A percentile compares a stretch with the other conserved stretches of the same genome.
Evolutionary conservation across 2,888 invertebrate genomes (phyloP).

Genomic region (Mechanitis messenoides): DNA sequence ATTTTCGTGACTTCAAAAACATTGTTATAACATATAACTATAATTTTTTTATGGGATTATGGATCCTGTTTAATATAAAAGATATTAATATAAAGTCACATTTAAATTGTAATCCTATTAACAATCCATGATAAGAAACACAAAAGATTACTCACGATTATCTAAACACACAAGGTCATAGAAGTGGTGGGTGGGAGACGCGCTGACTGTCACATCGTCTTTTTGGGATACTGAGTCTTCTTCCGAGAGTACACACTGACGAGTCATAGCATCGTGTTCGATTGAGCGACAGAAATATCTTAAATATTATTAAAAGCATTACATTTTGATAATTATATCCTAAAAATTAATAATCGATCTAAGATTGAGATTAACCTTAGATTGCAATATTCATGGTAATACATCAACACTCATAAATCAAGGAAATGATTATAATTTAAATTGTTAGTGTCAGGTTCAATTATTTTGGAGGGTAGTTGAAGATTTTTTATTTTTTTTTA

Average conservation of each 20-base stretch:
- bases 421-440: too few species aligned
- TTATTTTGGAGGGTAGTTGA: too few species aligned
- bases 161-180: conserved; percentile 93
- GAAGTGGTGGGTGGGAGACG: conserved; percentile 90
- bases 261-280: conserved; percentile 91
- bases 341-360: not conserved
- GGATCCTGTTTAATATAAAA: not conserved
- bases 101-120: too few species aligned
- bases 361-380: not conserved
- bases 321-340: not conserved
- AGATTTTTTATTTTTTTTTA: too few species aligned
- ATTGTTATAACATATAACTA: not conserved
- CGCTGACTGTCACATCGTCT: conserved; percentile 90
- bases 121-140: too few species aligned
- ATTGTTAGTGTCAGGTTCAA: too few species aligned
- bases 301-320: conserved; percentile 22
- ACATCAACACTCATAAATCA: too few species aligned
- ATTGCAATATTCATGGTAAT: too few species aligned
- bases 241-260: conserved; percentile 91
- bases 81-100: too few species aligned
- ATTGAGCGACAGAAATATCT: conserved; percentile 92
- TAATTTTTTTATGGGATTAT: not conserved
- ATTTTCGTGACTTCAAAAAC: not conserved
- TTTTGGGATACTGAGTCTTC: conserved; percentile 94
- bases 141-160: conserved; percentile 83